phyloP scores from a whole-genome alignment of 2,797 vertebrate genomes.

The Mormyrops attenuatus region DNA sequence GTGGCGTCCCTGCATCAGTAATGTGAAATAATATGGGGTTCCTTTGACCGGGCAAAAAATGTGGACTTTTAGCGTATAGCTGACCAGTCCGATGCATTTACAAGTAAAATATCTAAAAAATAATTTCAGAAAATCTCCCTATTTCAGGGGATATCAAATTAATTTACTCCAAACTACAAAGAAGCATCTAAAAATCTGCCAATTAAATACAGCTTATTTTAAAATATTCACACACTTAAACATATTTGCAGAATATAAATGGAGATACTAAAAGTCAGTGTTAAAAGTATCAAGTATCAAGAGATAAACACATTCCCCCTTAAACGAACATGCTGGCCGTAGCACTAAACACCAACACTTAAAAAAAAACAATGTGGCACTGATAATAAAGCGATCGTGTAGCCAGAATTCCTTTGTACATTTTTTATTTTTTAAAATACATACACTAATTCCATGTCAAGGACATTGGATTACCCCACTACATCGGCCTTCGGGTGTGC shows the following conservation, averaged over 20 bases:
- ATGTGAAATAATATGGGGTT: neutral
- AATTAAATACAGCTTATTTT: neutral
- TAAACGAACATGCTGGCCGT: neutral
- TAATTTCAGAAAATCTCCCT: neutral
- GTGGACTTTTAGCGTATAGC: neutral
- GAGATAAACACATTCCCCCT: neutral
- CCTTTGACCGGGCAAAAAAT: neutral
- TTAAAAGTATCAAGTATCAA: neutral
- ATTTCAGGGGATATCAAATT: neutral
- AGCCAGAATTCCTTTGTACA: neutral
- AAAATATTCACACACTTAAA: neutral
- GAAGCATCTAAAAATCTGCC: neutral
- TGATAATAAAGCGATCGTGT: neutral
- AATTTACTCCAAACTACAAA: neutral
- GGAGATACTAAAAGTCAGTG: neutral
- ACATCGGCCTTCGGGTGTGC: constrained; percentile 62
- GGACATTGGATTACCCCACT: constrained; percentile 73
- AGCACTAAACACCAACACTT: neutral
- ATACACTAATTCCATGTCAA: constrained; percentile 69
- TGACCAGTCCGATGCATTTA: neutral
- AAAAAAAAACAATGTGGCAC: neutral
- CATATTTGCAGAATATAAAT: neutral
- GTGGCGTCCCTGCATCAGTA: neutral
- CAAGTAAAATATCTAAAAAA: neutral
- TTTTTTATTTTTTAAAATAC: constrained; percentile 38